Evolutionary conservation across 2,113 vertebrate genomes (phyloP).

Genomic region (Phylloscopus whistleri): DNA sequence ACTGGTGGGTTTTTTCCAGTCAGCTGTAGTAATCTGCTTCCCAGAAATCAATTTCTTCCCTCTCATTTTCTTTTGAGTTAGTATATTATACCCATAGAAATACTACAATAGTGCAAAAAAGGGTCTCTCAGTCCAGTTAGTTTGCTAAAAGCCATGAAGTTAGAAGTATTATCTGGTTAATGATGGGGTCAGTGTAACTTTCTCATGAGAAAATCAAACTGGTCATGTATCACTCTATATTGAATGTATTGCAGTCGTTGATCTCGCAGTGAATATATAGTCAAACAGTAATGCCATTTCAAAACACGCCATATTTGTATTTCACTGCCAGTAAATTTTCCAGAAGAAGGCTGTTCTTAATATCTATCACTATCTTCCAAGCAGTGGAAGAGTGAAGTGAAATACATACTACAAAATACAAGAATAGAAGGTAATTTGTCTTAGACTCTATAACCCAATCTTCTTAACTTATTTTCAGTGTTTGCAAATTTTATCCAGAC

Average conservation of each 20-base stretch:
- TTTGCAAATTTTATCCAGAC: neutral
- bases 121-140: neutral
- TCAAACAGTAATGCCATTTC: neutral
- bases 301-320: neutral
- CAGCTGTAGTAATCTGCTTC: neutral
- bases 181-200: neutral
- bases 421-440: neutral
- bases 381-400: neutral
- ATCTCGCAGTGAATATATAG: neutral
- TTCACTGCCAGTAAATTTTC: neutral
- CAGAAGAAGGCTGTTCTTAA: neutral
- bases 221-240: neutral
- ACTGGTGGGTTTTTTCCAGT: neutral
- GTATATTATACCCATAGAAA: neutral
- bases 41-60: neutral
- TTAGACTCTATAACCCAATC: neutral
- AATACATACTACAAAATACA: neutral
- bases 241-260: neutral
- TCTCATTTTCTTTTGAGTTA: neutral
- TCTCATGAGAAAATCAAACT: neutral
- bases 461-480: neutral
- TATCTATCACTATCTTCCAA: neutral
- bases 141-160: neutral
- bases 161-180: neutral
- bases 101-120: neutral